phyloP scores from a whole-genome alignment of 2,113 vertebrate species.

The Elanoides forficatus region DNA sequence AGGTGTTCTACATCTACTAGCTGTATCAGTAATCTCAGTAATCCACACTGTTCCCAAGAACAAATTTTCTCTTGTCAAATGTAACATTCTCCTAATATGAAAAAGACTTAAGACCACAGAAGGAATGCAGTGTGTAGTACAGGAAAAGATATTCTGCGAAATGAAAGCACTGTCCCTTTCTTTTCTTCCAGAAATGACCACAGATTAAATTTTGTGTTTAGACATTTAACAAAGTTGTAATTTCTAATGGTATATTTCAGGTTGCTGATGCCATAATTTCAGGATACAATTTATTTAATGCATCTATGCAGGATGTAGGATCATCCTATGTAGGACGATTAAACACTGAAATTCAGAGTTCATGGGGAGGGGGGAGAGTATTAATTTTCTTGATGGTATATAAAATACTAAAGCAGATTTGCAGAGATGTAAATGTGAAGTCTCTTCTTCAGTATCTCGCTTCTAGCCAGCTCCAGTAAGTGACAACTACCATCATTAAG shows the following conservation, averaged over 20 bases:
- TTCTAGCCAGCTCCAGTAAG: background rate
- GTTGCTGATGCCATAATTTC: background rate
- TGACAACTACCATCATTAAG: background rate
- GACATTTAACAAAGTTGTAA: background rate
- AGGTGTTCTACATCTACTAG: background rate
- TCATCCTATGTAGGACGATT: background rate
- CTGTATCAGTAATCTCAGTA: background rate
- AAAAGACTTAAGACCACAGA: background rate
- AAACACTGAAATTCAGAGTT: background rate
- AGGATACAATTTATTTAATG: background rate
- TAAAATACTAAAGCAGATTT: background rate
- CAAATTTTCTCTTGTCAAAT: background rate
- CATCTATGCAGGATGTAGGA: background rate
- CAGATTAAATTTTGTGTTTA: background rate
- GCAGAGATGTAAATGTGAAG: background rate
- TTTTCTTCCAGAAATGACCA: background rate
- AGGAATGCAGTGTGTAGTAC: background rate
- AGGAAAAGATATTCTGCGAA: background rate
- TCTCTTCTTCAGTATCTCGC: background rate
- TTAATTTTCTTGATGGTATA: background rate
- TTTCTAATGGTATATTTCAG: background rate
- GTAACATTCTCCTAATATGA: background rate
- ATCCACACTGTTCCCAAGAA: background rate
- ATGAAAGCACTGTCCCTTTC: background rate
- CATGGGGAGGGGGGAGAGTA: background rate